Evolutionary conservation across 2,888 invertebrate species (phyloP).

Genomic region (Chloromyia formosa): DNA sequence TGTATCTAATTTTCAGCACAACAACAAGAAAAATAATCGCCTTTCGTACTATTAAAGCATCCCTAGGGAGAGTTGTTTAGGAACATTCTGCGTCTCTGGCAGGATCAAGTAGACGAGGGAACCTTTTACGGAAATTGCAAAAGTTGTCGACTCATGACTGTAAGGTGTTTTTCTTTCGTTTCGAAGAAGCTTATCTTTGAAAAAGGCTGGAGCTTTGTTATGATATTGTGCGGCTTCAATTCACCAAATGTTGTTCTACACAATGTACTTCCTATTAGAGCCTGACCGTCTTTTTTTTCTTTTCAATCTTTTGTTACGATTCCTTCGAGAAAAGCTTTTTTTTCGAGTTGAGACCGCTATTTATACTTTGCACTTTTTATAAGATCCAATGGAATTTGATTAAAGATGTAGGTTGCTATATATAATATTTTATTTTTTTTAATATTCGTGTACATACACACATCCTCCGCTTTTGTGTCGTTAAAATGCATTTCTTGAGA

Average conservation of each 20-base stretch:
- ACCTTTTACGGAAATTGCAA: constrained; percentile 35
- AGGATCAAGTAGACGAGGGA: constrained; percentile 8
- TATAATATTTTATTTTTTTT: too few relatives aligned
- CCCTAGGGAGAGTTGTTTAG: constrained; percentile 2
- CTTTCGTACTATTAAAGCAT: constrained; percentile 21
- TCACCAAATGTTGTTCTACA: not conserved
- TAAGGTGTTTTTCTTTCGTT: constrained; percentile 21
- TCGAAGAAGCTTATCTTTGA: constrained; percentile 9
- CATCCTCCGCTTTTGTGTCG: too few relatives aligned
- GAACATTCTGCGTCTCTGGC: not conserved
- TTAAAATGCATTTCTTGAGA: too few relatives aligned
- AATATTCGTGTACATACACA: too few relatives aligned
- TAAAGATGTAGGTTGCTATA: too few relatives aligned
- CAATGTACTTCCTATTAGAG: not conserved
- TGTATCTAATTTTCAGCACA: constrained; percentile 28
- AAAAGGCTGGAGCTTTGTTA: not conserved
- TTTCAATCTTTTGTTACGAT: constrained; percentile 1
- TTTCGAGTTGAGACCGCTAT: not conserved
- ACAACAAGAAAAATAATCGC: constrained; percentile 21
- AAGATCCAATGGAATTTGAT: too few relatives aligned
- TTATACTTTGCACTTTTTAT: too few relatives aligned
- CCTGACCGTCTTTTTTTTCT: not conserved
- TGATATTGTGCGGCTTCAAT: not conserved
- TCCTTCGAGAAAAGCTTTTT: not conserved
- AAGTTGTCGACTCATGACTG: constrained; percentile 27